Evolutionary conservation across 2,797 vertebrate species (phyloP).

Genomic region (Psittacula echo): DNA sequence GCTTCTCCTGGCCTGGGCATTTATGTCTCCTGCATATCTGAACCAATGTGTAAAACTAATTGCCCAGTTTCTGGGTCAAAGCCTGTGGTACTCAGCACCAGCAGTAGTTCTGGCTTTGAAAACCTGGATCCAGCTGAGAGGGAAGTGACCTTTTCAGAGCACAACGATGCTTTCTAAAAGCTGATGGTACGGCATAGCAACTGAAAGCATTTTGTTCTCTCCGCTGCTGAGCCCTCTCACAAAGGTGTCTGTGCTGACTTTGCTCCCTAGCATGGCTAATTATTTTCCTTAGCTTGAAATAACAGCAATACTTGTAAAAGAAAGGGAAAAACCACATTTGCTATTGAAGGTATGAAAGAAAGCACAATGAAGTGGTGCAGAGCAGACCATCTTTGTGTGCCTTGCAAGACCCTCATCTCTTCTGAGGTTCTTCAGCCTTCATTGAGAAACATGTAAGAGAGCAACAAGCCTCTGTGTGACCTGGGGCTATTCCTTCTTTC

Average conservation of each 20-base stretch:
- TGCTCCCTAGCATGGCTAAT: not conserved
- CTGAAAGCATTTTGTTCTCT: not conserved
- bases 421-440: not conserved
- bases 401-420: not conserved
- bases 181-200: not conserved
- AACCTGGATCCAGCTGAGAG: not conserved
- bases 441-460: not conserved
- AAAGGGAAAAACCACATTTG: not conserved
- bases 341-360: not conserved
- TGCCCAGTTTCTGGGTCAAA: not conserved
- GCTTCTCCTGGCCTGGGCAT: not conserved
- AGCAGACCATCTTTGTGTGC: not conserved
- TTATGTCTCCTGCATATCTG: not conserved
- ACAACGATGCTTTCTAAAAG: not conserved
- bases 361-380: not conserved
- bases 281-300: not conserved
- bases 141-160: not conserved
- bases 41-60: not conserved
- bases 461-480: fast-evolving
- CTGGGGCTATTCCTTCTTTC: not conserved
- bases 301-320: not conserved
- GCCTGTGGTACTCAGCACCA: not conserved
- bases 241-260: not conserved
- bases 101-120: not conserved
- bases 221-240: not conserved